A percentile compares a stretch with the other conserved stretches of the same genome.
phyloP scores from a whole-genome alignment of 2,797 vertebrate genomes.

The Paratrypauchen microcephalus region DNA sequence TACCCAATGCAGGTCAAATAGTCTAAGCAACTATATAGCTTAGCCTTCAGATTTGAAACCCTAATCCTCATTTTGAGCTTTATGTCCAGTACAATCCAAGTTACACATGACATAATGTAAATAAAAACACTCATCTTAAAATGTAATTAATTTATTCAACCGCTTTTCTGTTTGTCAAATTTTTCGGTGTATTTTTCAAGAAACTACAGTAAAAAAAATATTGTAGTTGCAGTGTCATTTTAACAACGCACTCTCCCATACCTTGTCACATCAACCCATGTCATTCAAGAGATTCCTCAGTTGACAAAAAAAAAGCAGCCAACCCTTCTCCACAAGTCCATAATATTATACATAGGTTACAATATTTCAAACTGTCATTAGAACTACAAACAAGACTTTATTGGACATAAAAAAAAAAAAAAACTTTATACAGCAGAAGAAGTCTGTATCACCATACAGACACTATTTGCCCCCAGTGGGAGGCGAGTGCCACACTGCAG shows the following conservation, averaged over 20 bases:
- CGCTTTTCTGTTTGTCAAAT: constrained; percentile 9
- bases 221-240: constrained; percentile 7
- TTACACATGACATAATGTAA: background rate
- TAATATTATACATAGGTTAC: constrained; percentile 24
- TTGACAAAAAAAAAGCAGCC: constrained; percentile 4
- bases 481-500: constrained; percentile 91
- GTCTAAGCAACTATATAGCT: too few species aligned
- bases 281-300: background rate
- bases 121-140: background rate
- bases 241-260: constrained; percentile 17
- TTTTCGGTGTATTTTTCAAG: background rate
- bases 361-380: constrained; percentile 18
- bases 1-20: too few species aligned
- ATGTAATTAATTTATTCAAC: background rate
- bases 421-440: constrained; percentile 41
- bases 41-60: too few species aligned
- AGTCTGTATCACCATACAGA: constrained; percentile 26
- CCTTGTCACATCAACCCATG: constrained; percentile 8
- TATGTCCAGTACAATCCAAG: background rate
- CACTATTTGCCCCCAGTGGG: constrained; percentile 68
- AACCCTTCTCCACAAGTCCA: constrained; percentile 9
- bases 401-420: constrained; percentile 38
- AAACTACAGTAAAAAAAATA: background rate
- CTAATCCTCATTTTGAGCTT: too few species aligned
- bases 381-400: constrained; percentile 50